phyloP scores from a whole-genome alignment of 2,888 invertebrate genomes.

The Choreutis nemorana region DNA sequence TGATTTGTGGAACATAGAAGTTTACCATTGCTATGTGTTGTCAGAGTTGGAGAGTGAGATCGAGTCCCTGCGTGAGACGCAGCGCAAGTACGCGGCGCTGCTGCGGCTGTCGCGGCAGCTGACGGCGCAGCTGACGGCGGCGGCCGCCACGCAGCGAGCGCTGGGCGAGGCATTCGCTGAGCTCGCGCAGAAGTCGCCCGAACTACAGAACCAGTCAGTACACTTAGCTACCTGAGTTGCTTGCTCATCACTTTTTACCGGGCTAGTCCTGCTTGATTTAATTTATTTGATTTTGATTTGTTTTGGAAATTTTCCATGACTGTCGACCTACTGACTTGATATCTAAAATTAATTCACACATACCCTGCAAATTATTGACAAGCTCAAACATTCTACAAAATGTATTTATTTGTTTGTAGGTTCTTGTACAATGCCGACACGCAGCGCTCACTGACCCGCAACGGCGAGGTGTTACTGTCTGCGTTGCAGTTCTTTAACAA shows the following conservation, averaged over 20 bases:
- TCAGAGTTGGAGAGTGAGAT: conserved; percentile 93
- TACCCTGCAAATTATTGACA: no score
- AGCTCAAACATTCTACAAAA: no score
- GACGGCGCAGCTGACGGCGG: conserved; percentile 75
- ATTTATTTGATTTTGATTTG: no score
- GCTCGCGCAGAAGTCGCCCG: conserved; percentile 94
- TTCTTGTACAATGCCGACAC: conserved; percentile 96
- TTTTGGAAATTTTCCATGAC: no score
- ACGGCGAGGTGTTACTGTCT: conserved; percentile 90
- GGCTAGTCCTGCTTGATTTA: no score
- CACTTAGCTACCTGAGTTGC: no score
- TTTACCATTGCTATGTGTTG: conserved; percentile 15
- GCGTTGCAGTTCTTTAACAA: conserved; percentile 97
- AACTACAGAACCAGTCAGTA: conserved; percentile 78
- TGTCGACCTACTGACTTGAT: no score
- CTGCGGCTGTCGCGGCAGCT: conserved; percentile 86
- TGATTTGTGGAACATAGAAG: no score
- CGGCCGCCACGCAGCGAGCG: conserved; percentile 84
- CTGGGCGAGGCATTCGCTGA: conserved; percentile 95
- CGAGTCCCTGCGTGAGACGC: conserved; percentile 91
- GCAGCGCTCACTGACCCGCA: conserved; percentile 87
- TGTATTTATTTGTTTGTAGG: no score
- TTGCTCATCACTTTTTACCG: neutral
- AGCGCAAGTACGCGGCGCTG: conserved; percentile 89
- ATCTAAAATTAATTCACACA: no score